Conservation (phyloP, 2,797 vertebrate species). For the Heliangelus exortis region DNA sequence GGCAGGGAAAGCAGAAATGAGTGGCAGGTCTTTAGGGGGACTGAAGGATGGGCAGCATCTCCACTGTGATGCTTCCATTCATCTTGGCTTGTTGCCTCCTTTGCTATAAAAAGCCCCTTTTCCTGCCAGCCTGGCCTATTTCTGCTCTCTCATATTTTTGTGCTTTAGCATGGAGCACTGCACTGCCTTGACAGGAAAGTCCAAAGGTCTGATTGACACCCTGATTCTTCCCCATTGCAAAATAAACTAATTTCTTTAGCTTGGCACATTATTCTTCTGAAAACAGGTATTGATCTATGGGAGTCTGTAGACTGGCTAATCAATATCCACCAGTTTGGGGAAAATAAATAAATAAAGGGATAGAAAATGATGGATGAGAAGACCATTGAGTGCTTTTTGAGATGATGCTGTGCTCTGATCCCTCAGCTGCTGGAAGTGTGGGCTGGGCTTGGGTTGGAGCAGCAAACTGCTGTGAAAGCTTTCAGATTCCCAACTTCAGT, state of each 20-base stretch:
- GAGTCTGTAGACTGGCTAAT: constrained; percentile 70
- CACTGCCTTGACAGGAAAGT: constrained; percentile 22
- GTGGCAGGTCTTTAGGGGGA: background rate
- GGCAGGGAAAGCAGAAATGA: background rate
- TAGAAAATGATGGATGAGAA: constrained; percentile 74
- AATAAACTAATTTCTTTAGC: constrained; percentile 78
- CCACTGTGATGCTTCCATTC: background rate
- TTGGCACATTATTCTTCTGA: constrained; percentile 69
- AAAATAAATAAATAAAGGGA: constrained; percentile 44
- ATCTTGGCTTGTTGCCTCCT: background rate
- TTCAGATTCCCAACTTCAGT: constrained; percentile 2
- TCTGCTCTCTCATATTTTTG: constrained; percentile 3
- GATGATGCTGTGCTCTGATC: constrained; percentile 36
- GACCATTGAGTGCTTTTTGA: constrained; percentile 46
- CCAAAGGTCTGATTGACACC: constrained; percentile 68
- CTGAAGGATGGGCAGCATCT: background rate
- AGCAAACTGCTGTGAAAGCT: constrained; percentile 8
- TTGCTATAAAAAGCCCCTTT: background rate
- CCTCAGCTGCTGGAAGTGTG: constrained; percentile 39
- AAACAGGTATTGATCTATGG: constrained; percentile 77
- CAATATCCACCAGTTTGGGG: constrained; percentile 70
- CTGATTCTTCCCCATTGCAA: constrained; percentile 68
- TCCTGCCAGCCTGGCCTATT: background rate
- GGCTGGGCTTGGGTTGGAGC: constrained; percentile 15
- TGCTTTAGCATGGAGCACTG: background rate